Percentiles rank a stretch among this genome's conserved stretches.
phyloP scores from a whole-genome alignment of 2,797 vertebrate species.

The Gallinago solitaria region DNA sequence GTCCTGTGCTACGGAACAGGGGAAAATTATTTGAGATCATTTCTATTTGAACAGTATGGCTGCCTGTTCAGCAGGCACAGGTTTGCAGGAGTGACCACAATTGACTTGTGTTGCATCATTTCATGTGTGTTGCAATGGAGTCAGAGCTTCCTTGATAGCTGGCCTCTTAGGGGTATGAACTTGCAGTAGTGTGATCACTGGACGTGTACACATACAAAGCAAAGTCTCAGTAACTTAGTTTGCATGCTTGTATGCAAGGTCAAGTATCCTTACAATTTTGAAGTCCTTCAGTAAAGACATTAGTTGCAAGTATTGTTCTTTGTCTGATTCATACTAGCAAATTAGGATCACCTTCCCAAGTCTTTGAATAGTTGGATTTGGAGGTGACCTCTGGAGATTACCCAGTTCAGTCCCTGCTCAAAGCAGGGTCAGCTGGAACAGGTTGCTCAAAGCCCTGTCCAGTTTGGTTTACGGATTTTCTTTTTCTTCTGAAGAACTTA shows the following conservation, averaged over 20 bases:
- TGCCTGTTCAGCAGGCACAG: not conserved
- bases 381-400: not conserved
- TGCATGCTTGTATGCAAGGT: rapidly evolving
- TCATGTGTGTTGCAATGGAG: not conserved
- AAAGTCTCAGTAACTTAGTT: not conserved
- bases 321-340: not conserved
- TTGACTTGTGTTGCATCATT: not conserved
- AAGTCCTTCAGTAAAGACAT: not conserved
- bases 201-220: not conserved
- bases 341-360: not conserved
- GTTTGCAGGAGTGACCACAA: not conserved
- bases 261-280: not conserved
- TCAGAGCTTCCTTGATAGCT: not conserved
- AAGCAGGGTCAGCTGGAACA: not conserved
- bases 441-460: not conserved
- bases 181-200: not conserved
- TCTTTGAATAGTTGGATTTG: not conserved
- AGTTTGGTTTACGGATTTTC: not conserved
- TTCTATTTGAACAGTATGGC: not conserved
- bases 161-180: not conserved
- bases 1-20: not conserved
- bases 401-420: not conserved
- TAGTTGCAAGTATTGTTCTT: not conserved
- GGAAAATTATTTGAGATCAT: not conserved
- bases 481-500: not conserved